Evolutionary conservation across 2,113 vertebrate genomes (phyloP).

Genomic region (Chloropsis cyanopogon): DNA sequence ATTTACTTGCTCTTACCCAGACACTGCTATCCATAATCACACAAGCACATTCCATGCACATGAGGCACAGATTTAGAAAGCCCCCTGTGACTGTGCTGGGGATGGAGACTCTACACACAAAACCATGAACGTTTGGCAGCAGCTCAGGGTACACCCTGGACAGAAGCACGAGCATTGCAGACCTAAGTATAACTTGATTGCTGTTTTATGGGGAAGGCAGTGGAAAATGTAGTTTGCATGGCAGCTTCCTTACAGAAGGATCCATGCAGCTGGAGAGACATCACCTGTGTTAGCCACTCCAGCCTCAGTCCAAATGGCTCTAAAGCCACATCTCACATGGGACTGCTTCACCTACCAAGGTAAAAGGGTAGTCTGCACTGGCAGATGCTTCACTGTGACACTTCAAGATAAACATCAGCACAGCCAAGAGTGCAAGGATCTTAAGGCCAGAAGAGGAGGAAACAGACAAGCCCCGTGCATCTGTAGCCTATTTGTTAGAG

Average conservation of each 20-base stretch:
- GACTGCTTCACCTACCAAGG: background rate
- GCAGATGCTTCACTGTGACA: background rate
- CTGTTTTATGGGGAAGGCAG: background rate
- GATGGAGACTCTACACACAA: background rate
- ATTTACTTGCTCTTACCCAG: background rate
- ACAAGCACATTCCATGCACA: background rate
- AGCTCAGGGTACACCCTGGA: background rate
- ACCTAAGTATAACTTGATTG: background rate
- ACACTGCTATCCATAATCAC: background rate
- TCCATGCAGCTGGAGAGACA: background rate
- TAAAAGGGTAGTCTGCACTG: background rate
- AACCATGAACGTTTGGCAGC: background rate
- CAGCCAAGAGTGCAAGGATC: background rate
- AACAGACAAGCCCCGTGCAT: background rate
- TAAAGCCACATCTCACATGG: background rate
- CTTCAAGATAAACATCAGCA: background rate
- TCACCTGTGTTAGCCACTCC: background rate
- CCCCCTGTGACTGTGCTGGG: background rate
- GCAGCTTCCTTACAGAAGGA: background rate
- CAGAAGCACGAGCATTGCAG: background rate
- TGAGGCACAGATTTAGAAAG: background rate
- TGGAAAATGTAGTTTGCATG: background rate
- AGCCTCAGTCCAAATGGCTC: background rate
- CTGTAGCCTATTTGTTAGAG: background rate
- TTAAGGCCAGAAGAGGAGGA: background rate